Percentiles rank a stretch among this genome's conserved stretches.
phyloP scores from a whole-genome alignment of 2,113 vertebrate genomes.

The Atrichornis clamosus region DNA sequence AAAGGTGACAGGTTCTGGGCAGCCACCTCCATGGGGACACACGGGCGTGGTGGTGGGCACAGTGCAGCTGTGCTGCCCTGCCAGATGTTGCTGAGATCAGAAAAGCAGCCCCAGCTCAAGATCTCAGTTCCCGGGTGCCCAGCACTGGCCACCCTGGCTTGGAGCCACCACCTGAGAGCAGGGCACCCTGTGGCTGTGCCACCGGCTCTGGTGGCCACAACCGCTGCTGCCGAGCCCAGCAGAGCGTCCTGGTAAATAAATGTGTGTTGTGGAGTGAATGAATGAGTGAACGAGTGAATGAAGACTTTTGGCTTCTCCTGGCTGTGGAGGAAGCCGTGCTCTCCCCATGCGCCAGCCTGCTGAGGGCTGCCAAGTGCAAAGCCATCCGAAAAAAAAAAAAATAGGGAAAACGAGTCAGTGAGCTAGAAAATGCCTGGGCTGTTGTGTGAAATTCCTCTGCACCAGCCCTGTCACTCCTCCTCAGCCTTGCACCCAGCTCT shows the following conservation, averaged over 20 bases:
- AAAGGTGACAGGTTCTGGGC: not conserved
- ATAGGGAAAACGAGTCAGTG: constrained; percentile 27
- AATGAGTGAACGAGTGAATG: not conserved
- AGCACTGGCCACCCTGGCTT: not conserved
- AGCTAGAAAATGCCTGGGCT: constrained; percentile 63
- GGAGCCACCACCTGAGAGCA: rapidly evolving
- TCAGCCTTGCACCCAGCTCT: constrained; percentile 27
- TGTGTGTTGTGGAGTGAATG: not conserved
- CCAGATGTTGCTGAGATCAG: not conserved
- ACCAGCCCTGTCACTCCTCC: constrained; percentile 55
- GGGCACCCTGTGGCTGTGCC: not conserved
- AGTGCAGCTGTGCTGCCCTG: not conserved
- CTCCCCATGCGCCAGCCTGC: not conserved
- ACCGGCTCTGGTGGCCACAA: not conserved
- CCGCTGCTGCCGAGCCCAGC: not conserved
- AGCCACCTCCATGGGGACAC: not conserved
- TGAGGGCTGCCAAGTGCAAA: constrained; percentile 49
- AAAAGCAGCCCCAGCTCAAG: not conserved
- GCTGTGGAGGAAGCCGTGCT: not conserved
- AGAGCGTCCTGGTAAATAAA: not conserved
- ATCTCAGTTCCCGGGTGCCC: too few relatives aligned
- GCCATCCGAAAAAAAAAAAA: not conserved
- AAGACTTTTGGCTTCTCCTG: constrained; percentile 35
- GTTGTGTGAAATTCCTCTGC: constrained; percentile 62
- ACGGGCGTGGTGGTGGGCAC: rapidly evolving